Evolutionary conservation across 2,888 invertebrate genomes (phyloP).

Genomic region (Cistogaster globosa): DNA sequence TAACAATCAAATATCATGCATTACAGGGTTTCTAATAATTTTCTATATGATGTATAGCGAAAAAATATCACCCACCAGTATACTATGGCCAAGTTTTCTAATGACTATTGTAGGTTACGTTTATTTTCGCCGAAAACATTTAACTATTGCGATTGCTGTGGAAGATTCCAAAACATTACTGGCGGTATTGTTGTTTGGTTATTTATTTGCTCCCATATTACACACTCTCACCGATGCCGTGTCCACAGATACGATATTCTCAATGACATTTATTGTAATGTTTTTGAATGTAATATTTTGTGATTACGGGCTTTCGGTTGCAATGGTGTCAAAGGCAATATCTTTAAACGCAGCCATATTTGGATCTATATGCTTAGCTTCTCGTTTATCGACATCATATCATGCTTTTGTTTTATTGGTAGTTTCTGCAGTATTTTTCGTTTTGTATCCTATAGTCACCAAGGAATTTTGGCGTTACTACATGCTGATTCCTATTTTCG

Average conservation of each 20-base stretch:
- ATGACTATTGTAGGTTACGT: conserved; percentile 87
- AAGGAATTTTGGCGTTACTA: conserved; percentile 85
- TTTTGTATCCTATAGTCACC: conserved; percentile 92
- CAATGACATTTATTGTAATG: conserved; percentile 94
- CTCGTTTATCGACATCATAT: conserved; percentile 91
- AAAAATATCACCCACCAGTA: conserved; percentile 86
- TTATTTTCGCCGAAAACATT: conserved; percentile 83
- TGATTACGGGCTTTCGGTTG: conserved; percentile 93
- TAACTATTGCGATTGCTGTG: conserved; percentile 77
- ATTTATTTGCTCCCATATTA: conserved; percentile 94
- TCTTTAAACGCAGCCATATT: conserved; percentile 98
- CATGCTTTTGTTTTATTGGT: conserved; percentile 96
- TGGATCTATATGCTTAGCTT: conserved; percentile 96
- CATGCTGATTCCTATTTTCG: conserved; percentile 84
- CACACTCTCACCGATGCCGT: conserved; percentile 98
- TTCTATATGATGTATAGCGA: conserved; percentile 90
- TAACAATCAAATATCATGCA: conserved; percentile 91
- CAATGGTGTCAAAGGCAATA: conserved; percentile 94
- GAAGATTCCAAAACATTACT: conserved; percentile 90
- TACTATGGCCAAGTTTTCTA: conserved; percentile 85
- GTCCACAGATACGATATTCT: conserved; percentile 98
- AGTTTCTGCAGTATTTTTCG: conserved; percentile 93
- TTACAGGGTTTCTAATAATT: conserved; percentile 88
- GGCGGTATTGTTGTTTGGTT: conserved; percentile 93
- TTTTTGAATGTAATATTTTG: conserved; percentile 94